Evolutionary conservation across 2,888 invertebrate species (phyloP).

Genomic region (Chrysomela aeneicollis): DNA sequence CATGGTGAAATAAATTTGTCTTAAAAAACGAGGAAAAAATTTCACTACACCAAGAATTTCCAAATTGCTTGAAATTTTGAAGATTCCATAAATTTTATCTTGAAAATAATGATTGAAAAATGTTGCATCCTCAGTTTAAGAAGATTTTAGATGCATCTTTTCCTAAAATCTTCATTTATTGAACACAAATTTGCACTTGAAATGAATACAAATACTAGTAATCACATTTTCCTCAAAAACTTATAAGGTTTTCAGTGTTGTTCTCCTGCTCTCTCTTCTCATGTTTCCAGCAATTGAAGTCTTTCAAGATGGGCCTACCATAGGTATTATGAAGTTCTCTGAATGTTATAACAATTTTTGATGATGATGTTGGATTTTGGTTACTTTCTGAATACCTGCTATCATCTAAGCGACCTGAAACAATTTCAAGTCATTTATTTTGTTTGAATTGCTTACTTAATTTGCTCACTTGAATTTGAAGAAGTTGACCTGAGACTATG

Average conservation of each 20-base stretch:
- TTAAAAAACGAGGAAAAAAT: too few relatives aligned
- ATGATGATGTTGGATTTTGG: conserved; percentile 18
- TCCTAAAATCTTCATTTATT: too few relatives aligned
- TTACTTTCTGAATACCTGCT: conserved; percentile 31
- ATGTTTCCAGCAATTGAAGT: conserved; percentile 75
- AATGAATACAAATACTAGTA: too few relatives aligned
- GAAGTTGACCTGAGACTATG: conserved; percentile 62
- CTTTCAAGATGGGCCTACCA: conserved; percentile 72
- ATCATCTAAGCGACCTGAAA: conserved; percentile 47
- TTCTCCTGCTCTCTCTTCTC: conserved; percentile 59
- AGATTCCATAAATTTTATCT: too few relatives aligned
- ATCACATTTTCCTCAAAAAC: conserved; percentile 56
- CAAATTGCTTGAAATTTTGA: too few relatives aligned
- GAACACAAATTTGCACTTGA: too few relatives aligned
- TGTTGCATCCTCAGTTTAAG: too few relatives aligned
- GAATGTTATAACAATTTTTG: conserved; percentile 66
- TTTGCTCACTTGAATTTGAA: conserved; percentile 62
- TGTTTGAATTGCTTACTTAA: too few relatives aligned
- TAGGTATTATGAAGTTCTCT: conserved; percentile 75
- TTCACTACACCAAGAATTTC: too few relatives aligned
- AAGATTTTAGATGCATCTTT: too few relatives aligned
- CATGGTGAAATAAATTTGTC: too few relatives aligned
- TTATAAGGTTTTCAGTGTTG: conserved; percentile 61
- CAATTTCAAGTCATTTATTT: neutral
- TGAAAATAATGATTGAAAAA: too few relatives aligned